phyloP scores from a whole-genome alignment of 2,113 vertebrate species.

The Sylvietta virens region DNA sequence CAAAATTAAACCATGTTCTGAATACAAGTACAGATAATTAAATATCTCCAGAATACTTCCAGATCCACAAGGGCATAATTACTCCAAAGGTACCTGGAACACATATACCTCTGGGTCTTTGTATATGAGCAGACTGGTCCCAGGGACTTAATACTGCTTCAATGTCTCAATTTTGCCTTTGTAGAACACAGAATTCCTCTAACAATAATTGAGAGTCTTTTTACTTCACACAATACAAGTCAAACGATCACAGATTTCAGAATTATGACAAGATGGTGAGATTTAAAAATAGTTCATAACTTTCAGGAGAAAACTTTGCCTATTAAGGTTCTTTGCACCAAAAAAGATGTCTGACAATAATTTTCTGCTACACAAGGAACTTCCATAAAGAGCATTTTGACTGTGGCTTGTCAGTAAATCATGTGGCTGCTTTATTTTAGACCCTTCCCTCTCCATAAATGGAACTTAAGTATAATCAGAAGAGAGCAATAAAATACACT shows the following conservation, averaged over 20 bases:
- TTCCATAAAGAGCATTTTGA: neutral
- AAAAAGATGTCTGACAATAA: neutral
- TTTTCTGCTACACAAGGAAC: neutral
- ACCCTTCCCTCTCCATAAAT: slow-evolving; percentile 47
- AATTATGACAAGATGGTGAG: neutral
- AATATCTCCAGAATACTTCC: neutral
- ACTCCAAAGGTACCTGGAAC: neutral
- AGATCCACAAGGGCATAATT: neutral
- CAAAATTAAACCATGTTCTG: neutral
- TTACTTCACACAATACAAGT: neutral
- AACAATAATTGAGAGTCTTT: neutral
- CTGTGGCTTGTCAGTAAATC: slow-evolving; percentile 25
- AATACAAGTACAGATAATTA: neutral
- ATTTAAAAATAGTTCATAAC: neutral
- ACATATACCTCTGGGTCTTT: neutral
- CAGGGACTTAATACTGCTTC: neutral
- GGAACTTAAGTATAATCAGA: slow-evolving; percentile 65
- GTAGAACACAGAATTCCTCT: neutral
- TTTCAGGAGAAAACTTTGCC: neutral
- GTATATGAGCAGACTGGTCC: neutral
- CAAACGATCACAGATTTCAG: slow-evolving; percentile 9
- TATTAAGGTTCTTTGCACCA: neutral
- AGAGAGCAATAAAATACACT: slow-evolving; percentile 79
- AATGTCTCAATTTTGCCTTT: neutral
- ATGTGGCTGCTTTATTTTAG: slow-evolving; percentile 47